Evolutionary conservation across 2,113 vertebrate species (phyloP).

Genomic region (Upupa epops): DNA sequence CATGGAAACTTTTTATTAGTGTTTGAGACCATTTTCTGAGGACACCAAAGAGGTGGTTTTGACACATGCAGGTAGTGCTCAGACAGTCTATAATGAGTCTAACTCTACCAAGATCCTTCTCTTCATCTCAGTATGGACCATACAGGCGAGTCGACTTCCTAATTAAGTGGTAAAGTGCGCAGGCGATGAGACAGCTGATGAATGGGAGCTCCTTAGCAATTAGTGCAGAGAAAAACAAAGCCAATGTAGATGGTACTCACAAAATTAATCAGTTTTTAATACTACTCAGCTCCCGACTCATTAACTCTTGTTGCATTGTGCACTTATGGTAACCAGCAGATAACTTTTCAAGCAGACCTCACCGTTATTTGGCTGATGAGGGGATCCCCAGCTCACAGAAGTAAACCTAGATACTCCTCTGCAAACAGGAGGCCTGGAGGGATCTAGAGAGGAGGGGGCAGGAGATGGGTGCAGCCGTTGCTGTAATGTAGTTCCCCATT

Average conservation of each 20-base stretch:
- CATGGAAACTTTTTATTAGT: slow-evolving; percentile 52
- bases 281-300: not conserved
- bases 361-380: not conserved
- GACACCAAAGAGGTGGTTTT: slow-evolving; percentile 58
- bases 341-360: not conserved
- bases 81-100: slow-evolving; percentile 44
- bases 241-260: not conserved
- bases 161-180: slow-evolving; percentile 54
- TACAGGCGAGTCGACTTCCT: not conserved
- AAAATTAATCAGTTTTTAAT: slow-evolving; percentile 30
- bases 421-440: not conserved
- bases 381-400: not conserved
- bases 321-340: not conserved
- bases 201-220: slow-evolving; percentile 26
- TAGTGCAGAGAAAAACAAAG: slow-evolving; percentile 12
- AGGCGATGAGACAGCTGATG: slow-evolving; percentile 23
- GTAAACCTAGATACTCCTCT: no score
- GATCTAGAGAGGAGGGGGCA: not conserved
- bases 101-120: not conserved
- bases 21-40: slow-evolving; percentile 56
- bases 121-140: slow-evolving; percentile 15
- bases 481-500: not conserved
- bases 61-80: slow-evolving; percentile 3
- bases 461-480: accelerated
- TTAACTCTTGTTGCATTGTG: not conserved